phyloP scores from a whole-genome alignment of 2,113 vertebrate genomes.

The Promerops cafer region DNA sequence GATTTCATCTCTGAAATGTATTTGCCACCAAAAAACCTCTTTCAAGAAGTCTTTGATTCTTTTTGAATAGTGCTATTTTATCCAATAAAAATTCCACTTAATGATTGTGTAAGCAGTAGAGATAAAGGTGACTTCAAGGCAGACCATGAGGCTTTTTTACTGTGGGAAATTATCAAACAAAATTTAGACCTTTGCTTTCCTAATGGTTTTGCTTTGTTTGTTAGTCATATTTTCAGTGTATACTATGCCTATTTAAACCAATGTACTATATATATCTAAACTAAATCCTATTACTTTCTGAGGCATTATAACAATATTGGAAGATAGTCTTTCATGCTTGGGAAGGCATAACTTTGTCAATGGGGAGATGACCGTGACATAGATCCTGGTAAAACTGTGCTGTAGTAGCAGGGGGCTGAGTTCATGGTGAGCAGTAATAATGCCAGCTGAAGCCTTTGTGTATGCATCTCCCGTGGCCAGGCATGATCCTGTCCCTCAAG shows the following conservation, averaged over 20 bases:
- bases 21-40: neutral
- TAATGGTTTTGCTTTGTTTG: neutral
- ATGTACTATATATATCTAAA: neutral
- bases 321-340: neutral
- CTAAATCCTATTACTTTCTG: neutral
- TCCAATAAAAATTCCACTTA: neutral
- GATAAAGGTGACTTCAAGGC: neutral
- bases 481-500: neutral
- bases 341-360: neutral
- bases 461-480: neutral
- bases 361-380: accelerated
- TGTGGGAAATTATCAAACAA: neutral
- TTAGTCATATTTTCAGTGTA: neutral
- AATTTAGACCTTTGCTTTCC: neutral
- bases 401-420: neutral
- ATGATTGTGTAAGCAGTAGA: neutral
- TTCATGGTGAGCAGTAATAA: neutral
- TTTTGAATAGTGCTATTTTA: neutral
- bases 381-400: neutral
- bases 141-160: neutral
- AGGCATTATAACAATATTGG: neutral
- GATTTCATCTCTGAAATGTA: neutral
- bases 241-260: neutral
- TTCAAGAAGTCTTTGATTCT: neutral
- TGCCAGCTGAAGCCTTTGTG: neutral